Percentiles rank a stretch among this genome's conserved stretches.
Conservation (phyloP, 2,888 invertebrate species). For the Troilus luridus region DNA sequence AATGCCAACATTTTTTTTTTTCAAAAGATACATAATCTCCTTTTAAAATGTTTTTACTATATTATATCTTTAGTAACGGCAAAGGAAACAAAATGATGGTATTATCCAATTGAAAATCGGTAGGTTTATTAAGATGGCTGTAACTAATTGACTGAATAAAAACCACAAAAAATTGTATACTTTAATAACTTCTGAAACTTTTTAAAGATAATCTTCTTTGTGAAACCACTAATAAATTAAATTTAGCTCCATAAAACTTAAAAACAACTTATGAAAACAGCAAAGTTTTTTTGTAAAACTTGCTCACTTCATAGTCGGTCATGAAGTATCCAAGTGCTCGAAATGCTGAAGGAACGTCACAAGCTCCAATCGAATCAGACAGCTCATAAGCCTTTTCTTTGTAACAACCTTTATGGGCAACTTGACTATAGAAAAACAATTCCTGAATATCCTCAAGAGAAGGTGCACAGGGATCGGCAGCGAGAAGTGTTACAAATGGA, state of each 20-base stretch:
- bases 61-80: too few species aligned
- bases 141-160: too few species aligned
- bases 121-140: too few species aligned
- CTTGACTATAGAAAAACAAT: constrained; percentile 60
- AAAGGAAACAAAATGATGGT: too few species aligned
- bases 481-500: constrained; percentile 52
- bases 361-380: constrained; percentile 59
- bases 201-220: too few species aligned
- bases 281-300: background rate
- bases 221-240: background rate
- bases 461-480: constrained; percentile 48
- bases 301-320: constrained; percentile 60
- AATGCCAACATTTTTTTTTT: too few species aligned
- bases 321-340: constrained; percentile 60
- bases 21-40: too few species aligned
- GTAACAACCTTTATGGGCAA: constrained; percentile 58
- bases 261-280: background rate
- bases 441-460: constrained; percentile 60
- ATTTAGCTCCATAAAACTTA: background rate
- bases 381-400: constrained; percentile 50
- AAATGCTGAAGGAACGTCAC: constrained; percentile 38
- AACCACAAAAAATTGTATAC: too few species aligned
- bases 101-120: too few species aligned
- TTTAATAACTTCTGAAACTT: too few species aligned
- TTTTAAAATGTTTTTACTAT: too few species aligned